phyloP scores from a whole-genome alignment of 2,888 invertebrate genomes.

The Glaucopsyche alexis region DNA sequence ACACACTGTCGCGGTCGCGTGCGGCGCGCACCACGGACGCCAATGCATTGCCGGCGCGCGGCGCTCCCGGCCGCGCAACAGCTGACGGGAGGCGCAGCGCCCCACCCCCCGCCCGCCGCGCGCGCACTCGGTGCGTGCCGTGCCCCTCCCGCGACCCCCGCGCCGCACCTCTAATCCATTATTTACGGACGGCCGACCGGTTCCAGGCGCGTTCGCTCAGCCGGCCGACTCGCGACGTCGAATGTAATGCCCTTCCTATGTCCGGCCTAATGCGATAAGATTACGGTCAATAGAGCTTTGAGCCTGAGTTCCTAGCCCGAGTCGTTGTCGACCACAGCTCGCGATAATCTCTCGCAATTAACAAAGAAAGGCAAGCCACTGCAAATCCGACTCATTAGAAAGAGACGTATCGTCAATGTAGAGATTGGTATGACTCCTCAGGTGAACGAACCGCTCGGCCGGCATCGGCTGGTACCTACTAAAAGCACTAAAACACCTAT shows the following conservation, averaged over 20 bases:
- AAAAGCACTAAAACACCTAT: slow-evolving; percentile 59
- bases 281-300: slow-evolving; percentile 57
- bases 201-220: slow-evolving; percentile 75
- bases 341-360: not conserved
- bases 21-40: slow-evolving; percentile 70
- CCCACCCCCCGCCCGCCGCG: slow-evolving; percentile 51
- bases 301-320: slow-evolving; percentile 33
- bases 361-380: not conserved
- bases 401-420: slow-evolving; percentile 41
- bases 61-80: slow-evolving; percentile 77
- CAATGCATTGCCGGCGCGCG: slow-evolving; percentile 74
- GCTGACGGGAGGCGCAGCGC: slow-evolving; percentile 77
- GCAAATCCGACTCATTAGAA: slow-evolving; percentile 25
- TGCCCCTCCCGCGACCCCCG: slow-evolving; percentile 64
- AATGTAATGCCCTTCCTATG: slow-evolving; percentile 79
- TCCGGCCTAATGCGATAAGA: slow-evolving; percentile 77
- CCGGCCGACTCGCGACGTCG: slow-evolving; percentile 69
- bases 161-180: slow-evolving; percentile 77
- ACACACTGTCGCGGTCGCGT: slow-evolving; percentile 50
- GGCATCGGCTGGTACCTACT: slow-evolving; percentile 51
- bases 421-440: slow-evolving; percentile 52
- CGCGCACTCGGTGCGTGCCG: slow-evolving; percentile 72
- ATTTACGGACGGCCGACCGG: slow-evolving; percentile 78
- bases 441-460: slow-evolving; percentile 58
- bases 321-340: slow-evolving; percentile 11